Evolutionary conservation across 2,888 invertebrate species (phyloP), one percentile per base, ranked within the genome.

Genomic region (Eupithecia exiguata): DNA sequence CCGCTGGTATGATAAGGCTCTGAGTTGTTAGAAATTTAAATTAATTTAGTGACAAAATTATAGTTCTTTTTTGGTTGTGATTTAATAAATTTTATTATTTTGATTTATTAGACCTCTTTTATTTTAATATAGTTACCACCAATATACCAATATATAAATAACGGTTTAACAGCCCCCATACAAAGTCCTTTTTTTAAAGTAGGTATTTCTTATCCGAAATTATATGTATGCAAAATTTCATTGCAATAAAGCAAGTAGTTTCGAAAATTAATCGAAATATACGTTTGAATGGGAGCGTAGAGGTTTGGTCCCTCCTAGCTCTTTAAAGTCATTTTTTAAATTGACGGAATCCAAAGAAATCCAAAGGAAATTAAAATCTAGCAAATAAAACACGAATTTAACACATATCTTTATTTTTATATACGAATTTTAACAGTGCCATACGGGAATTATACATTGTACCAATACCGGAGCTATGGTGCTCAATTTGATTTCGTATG

Each of bases 351-450:
- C 35, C 35, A 36, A 36, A 36, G 36, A 36, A 40, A 14, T 40
- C 6, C 2, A 46, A 7, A 46, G 46, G 68, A 18, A 14, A 65
- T 12, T 21, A n/a, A 40, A 21, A 65, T 36, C 58, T 69, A 69
- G 21, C 14, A 87, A 93, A 92, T 91, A 74, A 93, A 93, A 92
- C 77, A 88, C 82, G 71, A 81, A 83, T 91, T 88, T 91, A 94
- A 94, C 94, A 94, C 94, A 94, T 53, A 53, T 93, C 93, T 94
- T 93, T 94, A 93, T 94, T 93, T 94, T 94, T 94, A 94, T 93
- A 94, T 89, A 92, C 89, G 88, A 93, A 92, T 90, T 92, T 91
- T 90, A 94, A 94, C 94, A 94, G 94, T 94, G 94, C 92, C 87
- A 88, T 92, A 90, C 88, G 88, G 89, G 88, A 88, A 89, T 88